Conservation (phyloP, 2,888 invertebrate species). For the Cosmorhoe ocellata region DNA sequence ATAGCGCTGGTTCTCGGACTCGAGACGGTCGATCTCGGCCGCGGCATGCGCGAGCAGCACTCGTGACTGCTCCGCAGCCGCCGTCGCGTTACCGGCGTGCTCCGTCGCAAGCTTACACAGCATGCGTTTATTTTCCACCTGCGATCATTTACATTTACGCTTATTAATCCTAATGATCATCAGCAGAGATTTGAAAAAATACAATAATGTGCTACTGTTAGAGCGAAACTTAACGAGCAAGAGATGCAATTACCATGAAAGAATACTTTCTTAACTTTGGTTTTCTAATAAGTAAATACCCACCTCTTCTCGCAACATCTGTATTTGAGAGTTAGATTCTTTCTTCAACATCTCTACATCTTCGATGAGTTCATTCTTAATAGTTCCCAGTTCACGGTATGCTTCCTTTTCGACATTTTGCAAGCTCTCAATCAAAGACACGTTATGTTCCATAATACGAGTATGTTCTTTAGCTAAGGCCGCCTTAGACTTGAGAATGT, state of each 20-base stretch:
- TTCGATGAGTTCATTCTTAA: slow-evolving; percentile 72
- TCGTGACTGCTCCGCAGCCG: slow-evolving; percentile 69
- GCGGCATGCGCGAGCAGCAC: slow-evolving; percentile 63
- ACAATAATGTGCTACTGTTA: no score
- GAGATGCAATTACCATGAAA: no score
- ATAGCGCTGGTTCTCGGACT: slow-evolving; percentile 62
- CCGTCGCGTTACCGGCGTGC: slow-evolving; percentile 67
- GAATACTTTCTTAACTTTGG: no score
- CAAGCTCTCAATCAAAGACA: slow-evolving; percentile 70
- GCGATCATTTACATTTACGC: background rate
- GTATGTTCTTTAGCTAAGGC: slow-evolving; percentile 72
- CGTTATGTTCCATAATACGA: slow-evolving; percentile 77
- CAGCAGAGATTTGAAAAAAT: no score
- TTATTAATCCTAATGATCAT: no score
- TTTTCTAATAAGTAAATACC: slow-evolving; percentile 25
- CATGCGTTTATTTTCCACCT: slow-evolving; percentile 69
- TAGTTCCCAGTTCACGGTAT: slow-evolving; percentile 71
- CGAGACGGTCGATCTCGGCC: slow-evolving; percentile 61
- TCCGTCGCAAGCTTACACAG: slow-evolving; percentile 65
- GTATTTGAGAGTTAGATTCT: slow-evolving; percentile 70
- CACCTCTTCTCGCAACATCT: slow-evolving; percentile 69
- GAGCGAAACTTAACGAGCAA: no score
- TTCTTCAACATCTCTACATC: slow-evolving; percentile 72
- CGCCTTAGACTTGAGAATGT: slow-evolving; percentile 74
- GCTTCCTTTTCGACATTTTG: slow-evolving; percentile 76